Conservation (phyloP, 2,797 vertebrate species). For the Lycodopsis pacificus region DNA sequence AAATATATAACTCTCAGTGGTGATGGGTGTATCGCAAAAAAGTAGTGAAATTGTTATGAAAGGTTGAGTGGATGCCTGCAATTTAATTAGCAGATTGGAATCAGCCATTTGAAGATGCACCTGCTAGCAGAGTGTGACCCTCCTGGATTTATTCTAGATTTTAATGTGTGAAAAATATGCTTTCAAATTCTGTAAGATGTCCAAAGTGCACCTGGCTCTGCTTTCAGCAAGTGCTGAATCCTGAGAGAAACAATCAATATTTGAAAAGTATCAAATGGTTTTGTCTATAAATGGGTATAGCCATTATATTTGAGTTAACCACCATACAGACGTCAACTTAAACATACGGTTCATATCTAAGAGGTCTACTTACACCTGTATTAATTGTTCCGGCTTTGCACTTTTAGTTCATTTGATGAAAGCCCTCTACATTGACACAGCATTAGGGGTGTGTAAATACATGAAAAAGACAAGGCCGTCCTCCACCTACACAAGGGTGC, state of each 20-base stretch:
- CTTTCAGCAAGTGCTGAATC: conserved; percentile 3
- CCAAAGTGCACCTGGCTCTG: neutral
- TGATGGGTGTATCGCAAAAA: neutral
- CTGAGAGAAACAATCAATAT: conserved; percentile 9
- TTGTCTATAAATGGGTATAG: no score
- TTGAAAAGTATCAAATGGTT: neutral
- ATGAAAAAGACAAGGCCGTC: neutral
- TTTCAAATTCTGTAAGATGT: neutral
- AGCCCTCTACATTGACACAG: no score
- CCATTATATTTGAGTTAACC: no score
- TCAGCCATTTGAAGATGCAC: conserved; percentile 20
- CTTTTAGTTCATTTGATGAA: neutral
- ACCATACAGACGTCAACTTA: neutral
- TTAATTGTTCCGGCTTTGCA: neutral
- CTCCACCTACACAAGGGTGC: neutral
- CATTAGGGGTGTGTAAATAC: neutral
- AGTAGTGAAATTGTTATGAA: neutral
- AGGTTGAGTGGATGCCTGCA: neutral
- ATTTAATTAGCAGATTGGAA: conserved; percentile 33
- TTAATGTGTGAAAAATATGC: conserved; percentile 26
- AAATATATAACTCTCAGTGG: neutral
- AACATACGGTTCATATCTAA: neutral
- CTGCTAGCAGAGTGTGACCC: conserved; percentile 21
- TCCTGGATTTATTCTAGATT: neutral
- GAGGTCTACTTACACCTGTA: neutral